Percentiles rank a stretch among this genome's conserved stretches.
Conservation (phyloP, 2,888 invertebrate species). For the Oxystoma pomonae region DNA sequence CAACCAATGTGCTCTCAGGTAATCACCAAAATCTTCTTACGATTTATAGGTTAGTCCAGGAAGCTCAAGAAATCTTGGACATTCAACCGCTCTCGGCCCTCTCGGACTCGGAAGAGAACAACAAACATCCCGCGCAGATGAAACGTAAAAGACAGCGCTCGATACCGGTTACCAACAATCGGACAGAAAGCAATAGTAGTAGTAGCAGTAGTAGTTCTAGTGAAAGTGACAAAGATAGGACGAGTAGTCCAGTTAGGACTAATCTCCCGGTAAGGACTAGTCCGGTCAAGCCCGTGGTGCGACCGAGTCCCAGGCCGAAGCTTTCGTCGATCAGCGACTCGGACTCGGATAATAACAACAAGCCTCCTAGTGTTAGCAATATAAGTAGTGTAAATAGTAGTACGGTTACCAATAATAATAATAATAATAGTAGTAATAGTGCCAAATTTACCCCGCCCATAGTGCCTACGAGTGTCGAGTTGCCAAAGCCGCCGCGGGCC, state of each 20-base stretch:
- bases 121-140: background rate
- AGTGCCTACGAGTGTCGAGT: slow-evolving; percentile 8
- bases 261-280: slow-evolving; percentile 11
- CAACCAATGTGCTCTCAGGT: slow-evolving; percentile 6
- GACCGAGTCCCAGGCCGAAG: slow-evolving; percentile 44
- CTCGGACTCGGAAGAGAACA: slow-evolving; percentile 11
- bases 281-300: slow-evolving; percentile 36
- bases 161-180: background rate
- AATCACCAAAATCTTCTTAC: no score
- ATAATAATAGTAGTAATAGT: slow-evolving; percentile 15
- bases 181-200: background rate
- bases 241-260: slow-evolving; percentile 20
- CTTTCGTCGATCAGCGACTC: slow-evolving; percentile 41
- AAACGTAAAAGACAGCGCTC: background rate
- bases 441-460: background rate
- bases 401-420: background rate
- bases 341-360: slow-evolving; percentile 33
- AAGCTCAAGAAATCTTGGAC: slow-evolving; percentile 38
- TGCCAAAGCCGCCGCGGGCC: slow-evolving; percentile 42
- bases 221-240: slow-evolving; percentile 43
- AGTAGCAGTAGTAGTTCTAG: slow-evolving; percentile 15
- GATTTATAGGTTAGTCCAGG: slow-evolving; percentile 55
- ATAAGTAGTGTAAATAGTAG: background rate
- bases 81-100: background rate
- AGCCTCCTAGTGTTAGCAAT: background rate